Percentiles rank a stretch among this genome's conserved stretches.
Evolutionary conservation across 2,888 invertebrate genomes (phyloP).

Genomic region (Spicauda simplicius): DNA sequence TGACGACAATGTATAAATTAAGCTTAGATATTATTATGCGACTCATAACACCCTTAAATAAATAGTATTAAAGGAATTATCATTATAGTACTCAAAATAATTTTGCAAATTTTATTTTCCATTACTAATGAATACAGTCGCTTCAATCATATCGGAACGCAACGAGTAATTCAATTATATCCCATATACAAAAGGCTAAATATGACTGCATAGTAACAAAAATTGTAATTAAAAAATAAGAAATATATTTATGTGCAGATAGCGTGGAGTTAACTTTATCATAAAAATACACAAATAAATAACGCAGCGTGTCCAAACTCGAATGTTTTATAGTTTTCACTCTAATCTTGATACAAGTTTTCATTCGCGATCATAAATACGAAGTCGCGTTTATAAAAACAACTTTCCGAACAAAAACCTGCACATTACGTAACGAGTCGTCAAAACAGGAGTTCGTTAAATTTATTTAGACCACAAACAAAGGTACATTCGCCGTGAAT

Average conservation of each 20-base stretch:
- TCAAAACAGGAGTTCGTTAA: constrained; percentile 35
- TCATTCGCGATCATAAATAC: constrained; percentile 20
- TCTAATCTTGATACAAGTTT: constrained; percentile 24
- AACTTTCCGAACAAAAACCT: constrained; percentile 1
- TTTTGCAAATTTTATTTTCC: too few species aligned
- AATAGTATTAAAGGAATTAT: too few species aligned
- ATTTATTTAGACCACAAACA: constrained; percentile 28
- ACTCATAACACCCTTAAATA: too few species aligned
- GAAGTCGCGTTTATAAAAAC: constrained; percentile 12
- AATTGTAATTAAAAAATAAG: too few species aligned
- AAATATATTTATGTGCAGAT: background rate
- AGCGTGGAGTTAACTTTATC: background rate
- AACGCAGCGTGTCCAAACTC: constrained; percentile 13
- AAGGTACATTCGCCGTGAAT: constrained; percentile 39
- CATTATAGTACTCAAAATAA: too few species aligned
- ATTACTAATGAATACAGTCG: too few species aligned
- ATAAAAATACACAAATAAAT: constrained; percentile 2
- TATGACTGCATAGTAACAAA: too few species aligned
- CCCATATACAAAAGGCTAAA: too few species aligned
- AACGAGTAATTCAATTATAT: too few species aligned
- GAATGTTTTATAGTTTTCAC: constrained; percentile 10
- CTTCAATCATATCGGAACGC: too few species aligned
- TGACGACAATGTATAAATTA: too few species aligned
- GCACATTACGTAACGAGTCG: constrained; percentile 22
- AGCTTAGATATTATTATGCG: too few species aligned